These are phyloP conservation scores for Caenorhabditis panamensis DNA, from an alignment of 2,888 invertebrate genomes.

Conservation along the genomic window DNA sequence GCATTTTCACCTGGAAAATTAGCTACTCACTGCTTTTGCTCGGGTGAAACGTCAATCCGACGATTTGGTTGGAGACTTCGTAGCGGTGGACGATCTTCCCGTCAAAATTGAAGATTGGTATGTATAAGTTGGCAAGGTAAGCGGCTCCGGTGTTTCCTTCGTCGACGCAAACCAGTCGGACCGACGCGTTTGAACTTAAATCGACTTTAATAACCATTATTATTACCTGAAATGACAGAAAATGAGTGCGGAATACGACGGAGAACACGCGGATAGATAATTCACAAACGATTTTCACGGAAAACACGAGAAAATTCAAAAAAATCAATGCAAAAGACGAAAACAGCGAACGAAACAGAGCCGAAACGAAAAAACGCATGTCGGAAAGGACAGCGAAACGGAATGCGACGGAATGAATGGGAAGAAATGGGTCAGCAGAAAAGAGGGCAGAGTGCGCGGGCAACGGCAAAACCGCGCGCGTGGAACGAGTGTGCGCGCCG, in stretches of 20 bases:
- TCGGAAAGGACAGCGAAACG: no score
- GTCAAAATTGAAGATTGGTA: constrained; percentile 43
- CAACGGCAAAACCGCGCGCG: neutral
- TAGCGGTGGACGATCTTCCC: neutral
- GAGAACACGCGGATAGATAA: neutral
- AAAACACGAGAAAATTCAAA: no score
- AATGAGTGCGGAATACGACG: neutral
- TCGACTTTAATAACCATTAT: constrained; percentile 27
- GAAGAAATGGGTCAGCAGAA: neutral
- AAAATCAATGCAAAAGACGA: no score
- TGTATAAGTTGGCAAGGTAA: constrained; percentile 45
- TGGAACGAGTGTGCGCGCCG: neutral
- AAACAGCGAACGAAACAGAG: no score
- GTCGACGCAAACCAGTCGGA: constrained; percentile 17
- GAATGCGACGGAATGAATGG: neutral
- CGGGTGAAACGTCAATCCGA: constrained; percentile 34
- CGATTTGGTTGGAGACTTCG: constrained; percentile 47
- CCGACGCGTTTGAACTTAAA: constrained; percentile 22
- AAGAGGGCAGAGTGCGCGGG: neutral
- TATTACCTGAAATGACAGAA: neutral
- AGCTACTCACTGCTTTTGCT: constrained; percentile 24
- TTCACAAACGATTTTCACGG: neutral
- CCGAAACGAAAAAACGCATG: no score
- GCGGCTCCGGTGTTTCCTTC: constrained; percentile 28
- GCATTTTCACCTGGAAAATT: neutral